Base-by-base conservation (phyloP, 2,888 invertebrate genomes). In the Periphyllus acericola region DNA sequence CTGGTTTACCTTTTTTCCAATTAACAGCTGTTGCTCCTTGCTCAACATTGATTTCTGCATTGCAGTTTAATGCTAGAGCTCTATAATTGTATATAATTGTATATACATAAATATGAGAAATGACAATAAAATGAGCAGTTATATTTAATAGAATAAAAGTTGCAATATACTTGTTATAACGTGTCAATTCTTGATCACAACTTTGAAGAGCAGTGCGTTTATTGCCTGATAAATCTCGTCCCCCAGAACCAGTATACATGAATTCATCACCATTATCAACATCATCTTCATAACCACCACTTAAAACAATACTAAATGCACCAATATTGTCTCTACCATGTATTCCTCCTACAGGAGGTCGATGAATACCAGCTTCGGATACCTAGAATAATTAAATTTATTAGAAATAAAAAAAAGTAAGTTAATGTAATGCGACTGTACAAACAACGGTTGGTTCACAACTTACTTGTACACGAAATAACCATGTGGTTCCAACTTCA, bases 281-380 rank as follows among this genome's bases (percentile, higher is more conserved):
- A 91, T 97, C 96, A 91, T 96, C 96, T 91, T 96, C 96, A 90
- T 97, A 97, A 0, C 96, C 96, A 32, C 96, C 96, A 91, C 93
- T 92, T 83, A 94, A 90, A 0, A 96, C 96, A 83, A 97, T 94
- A 90, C 96, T 96, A 92, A 94, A 96, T 0, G 96, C 96, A 29
- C 96, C 96, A 74, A 95, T 94, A 0, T 93, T 93, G 90, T 95
- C 95, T 25, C 95, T 92, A 0, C 97, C 97, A 90, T 96, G 96
- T 89, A 97, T 97, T 0, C 97, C 97, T 3, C 95, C 95, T 29
- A 97, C 96, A 66, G 94, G 95, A 0, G 96, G 96, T 76, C 96
- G 92, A 91, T 97, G 97, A 0, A 96, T 94, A 17, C 97, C 97
- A 0, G 94, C 94, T 92, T 96, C 96, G 1, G 96, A 95, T 3